Evolutionary conservation across 1,140 invertebrate species (phyloP), one percentile per base, ranked within the genome.

Genomic region (Macrotrachela quadricornifera): DNA sequence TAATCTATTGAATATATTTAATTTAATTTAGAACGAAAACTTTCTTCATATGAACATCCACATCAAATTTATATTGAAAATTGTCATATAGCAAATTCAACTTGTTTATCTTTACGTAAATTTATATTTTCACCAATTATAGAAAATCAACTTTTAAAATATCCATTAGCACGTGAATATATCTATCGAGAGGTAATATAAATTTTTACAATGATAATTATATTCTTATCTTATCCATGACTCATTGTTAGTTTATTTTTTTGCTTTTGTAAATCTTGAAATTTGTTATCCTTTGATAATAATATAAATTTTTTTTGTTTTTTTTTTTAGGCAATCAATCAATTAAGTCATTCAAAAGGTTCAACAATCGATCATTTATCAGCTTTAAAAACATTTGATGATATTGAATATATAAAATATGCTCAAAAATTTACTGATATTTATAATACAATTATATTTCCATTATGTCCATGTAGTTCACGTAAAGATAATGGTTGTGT

Each of bases 11-110:
- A 15, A 12, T 9, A 37, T 37, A 21, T 37, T 11, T 4, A 4
- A 4, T 44, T 9, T 44, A 44, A 44, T 30, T 8, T 69, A 86
- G 88, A 96, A 70, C 77, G 92, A 50, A 94, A 94, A 71, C 70
- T 97, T 47, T 82, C 85, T 60, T 78, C 83, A 1, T 80, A 82
- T 63, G 92, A 97, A 72, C 84, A 87, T 58, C 90, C 90, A 0
- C 90, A 97, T 70, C 86, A 88, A 61, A 74, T 97, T 47, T 97
- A 97, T 68, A 91, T 97, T 59, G 88, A 96, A 73, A 97, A 97
- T 71, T 96, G 96, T 64, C 91, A 84, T 57, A 96, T 90, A n/a
- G 90, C 90, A 18, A 88, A 85, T 30, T 30, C 84, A 48, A 92
- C 86, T 14, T 97, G 92, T 68, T 74, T 97, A n/a, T 77, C 80